phyloP scores from a whole-genome alignment of 2,113 vertebrate genomes.

The Taxidea taxus region DNA sequence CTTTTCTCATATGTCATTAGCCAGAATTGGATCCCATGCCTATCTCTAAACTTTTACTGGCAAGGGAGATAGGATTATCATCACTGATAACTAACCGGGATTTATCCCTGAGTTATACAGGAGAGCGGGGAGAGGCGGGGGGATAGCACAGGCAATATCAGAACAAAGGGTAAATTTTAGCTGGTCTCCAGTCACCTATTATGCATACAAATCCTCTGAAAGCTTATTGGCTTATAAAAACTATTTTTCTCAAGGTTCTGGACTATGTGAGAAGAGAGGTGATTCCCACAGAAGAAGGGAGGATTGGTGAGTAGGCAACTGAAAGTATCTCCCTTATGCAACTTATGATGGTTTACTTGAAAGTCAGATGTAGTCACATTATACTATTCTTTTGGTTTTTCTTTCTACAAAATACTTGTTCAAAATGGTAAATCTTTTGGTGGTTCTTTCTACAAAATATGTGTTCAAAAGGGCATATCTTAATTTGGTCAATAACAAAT shows the following conservation, averaged over 20 bases:
- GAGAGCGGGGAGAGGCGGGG: neutral
- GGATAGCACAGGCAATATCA: neutral
- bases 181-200: neutral
- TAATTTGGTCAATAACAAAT: neutral
- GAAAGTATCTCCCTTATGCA: neutral
- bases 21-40: neutral
- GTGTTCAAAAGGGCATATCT: neutral
- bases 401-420: neutral
- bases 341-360: neutral
- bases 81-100: neutral
- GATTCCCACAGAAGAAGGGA: neutral
- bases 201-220: neutral
- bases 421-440: neutral
- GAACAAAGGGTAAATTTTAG: neutral
- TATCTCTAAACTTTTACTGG: neutral
- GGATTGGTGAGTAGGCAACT: neutral
- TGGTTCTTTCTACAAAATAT: neutral
- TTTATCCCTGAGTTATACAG: neutral
- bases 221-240: neutral
- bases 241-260: neutral
- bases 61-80: neutral
- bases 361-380: conserved; percentile 3
- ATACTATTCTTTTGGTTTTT: neutral
- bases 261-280: neutral
- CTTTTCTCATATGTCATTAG: neutral